Percentiles rank a stretch among this genome's conserved stretches.
These are phyloP conservation scores for Otolemur garnettii DNA, from an alignment of 2,113 vertebrate species.

Conservation along the genomic window DNA sequence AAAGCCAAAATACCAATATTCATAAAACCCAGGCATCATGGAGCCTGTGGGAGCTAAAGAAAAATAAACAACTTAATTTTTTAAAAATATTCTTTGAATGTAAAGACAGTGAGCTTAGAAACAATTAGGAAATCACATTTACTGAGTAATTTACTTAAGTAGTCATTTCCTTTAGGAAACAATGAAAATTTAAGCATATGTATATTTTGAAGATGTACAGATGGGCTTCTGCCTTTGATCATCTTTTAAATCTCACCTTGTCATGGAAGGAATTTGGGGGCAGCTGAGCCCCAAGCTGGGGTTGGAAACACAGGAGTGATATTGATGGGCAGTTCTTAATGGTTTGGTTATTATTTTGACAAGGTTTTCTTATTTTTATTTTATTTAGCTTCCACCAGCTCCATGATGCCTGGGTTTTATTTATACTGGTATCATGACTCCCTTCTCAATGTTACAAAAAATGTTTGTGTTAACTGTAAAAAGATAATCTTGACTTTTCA, in stretches of 20 bases:
- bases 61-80: not conserved
- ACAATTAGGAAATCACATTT: constrained; percentile 36
- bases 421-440: constrained; percentile 46
- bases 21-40: not conserved
- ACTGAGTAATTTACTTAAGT: not conserved
- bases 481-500: constrained; percentile 72
- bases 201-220: not conserved
- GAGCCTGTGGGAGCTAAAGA: not conserved
- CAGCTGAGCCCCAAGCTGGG: not conserved
- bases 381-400: not conserved
- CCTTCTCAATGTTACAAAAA: constrained; percentile 22
- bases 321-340: not conserved
- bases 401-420: not conserved
- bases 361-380: constrained; percentile 21
- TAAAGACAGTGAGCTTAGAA: constrained; percentile 35
- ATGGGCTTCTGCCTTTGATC: not conserved
- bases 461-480: constrained; percentile 74
- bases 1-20: not conserved
- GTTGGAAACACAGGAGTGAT: not conserved
- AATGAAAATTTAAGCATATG: not conserved
- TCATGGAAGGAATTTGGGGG: not conserved
- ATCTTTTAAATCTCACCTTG: not conserved
- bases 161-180: constrained; percentile 36
- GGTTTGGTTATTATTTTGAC: constrained; percentile 45
- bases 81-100: not conserved